A percentile compares a stretch with the other conserved stretches of the same genome.
These are phyloP conservation scores for Drosophila nasuta DNA, from an alignment of 1,140 invertebrate genomes.

Conservation along the genomic window DNA sequence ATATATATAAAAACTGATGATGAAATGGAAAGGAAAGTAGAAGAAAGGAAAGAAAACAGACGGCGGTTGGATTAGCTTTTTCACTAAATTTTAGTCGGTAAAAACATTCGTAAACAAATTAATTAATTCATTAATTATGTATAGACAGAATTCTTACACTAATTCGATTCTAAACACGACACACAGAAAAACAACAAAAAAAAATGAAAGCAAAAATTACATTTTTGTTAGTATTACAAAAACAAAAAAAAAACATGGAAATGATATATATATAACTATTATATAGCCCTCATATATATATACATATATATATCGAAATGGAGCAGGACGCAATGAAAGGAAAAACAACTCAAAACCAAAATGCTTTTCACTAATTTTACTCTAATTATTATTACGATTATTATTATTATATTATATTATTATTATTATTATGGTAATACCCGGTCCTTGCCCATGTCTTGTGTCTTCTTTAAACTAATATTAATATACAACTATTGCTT, in stretches of 20 bases:
- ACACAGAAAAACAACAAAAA: constrained; percentile 13
- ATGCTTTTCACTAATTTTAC: constrained; percentile 59
- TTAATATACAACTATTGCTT: constrained; percentile 49
- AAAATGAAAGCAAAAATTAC: constrained; percentile 46
- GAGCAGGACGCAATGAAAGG: constrained; percentile 8
- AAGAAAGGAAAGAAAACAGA: neutral
- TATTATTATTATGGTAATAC: constrained; percentile 11
- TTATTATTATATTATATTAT: constrained; percentile 18
- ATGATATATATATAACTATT: constrained; percentile 28
- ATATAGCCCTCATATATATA: constrained; percentile 33
- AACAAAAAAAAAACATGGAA: neutral
- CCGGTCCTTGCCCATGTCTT: constrained; percentile 25
- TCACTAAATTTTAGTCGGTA: constrained; percentile 46
- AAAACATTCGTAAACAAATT: constrained; percentile 26
- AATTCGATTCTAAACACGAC: constrained; percentile 9
- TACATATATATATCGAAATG: constrained; percentile 10
- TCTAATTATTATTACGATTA: constrained; percentile 20
- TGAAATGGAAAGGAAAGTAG: constrained; percentile 1
- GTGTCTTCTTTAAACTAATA: constrained; percentile 14
- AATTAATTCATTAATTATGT: constrained; percentile 22
- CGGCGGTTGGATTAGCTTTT: constrained; percentile 52
- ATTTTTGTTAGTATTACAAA: constrained; percentile 63
- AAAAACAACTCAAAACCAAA: constrained; percentile 57
- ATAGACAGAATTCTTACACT: constrained; percentile 19
- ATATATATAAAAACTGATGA: constrained; percentile 1